These are phyloP conservation scores for Spea multiplicata DNA, from an alignment of 2,113 vertebrate species.

Conservation along the genomic window DNA sequence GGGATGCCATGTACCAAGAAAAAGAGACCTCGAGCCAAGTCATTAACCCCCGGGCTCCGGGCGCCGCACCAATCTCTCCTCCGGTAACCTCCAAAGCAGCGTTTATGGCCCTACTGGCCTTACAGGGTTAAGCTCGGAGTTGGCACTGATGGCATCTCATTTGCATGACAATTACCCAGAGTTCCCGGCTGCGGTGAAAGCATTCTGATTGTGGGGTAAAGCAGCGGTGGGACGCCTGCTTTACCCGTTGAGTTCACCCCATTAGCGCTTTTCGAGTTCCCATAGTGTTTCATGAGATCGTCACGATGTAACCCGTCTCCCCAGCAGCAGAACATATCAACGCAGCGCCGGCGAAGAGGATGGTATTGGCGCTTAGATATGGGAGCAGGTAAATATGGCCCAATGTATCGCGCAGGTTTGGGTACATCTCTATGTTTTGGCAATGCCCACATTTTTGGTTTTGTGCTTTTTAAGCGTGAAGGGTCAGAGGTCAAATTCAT, in stretches of 20 bases:
- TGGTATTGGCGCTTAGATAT: too few species aligned
- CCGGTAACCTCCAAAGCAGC: neutral
- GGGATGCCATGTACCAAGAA: neutral
- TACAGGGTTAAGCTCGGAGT: constrained; percentile 1
- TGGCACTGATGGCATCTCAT: neutral
- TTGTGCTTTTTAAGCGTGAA: too few species aligned
- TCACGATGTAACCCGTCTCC: too few species aligned
- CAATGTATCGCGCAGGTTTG: too few species aligned
- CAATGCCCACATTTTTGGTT: too few species aligned
- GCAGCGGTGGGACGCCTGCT: constrained; percentile 6
- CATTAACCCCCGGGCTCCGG: neutral
- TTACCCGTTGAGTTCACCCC: neutral
- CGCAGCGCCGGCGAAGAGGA: too few species aligned
- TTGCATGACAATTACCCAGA: constrained; percentile 32
- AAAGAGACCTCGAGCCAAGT: neutral
- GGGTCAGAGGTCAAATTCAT: too few species aligned
- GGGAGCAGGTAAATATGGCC: too few species aligned
- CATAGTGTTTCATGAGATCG: too few species aligned
- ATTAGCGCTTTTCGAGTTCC: too few species aligned
- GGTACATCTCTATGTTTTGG: too few species aligned
- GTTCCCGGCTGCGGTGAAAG: neutral
- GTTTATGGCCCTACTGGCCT: neutral
- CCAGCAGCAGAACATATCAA: too few species aligned
- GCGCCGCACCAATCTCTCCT: neutral
- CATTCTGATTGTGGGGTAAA: constrained; percentile 6